Conservation (phyloP, 2,113 vertebrate species). For the Neolamprologus devosi region DNA sequence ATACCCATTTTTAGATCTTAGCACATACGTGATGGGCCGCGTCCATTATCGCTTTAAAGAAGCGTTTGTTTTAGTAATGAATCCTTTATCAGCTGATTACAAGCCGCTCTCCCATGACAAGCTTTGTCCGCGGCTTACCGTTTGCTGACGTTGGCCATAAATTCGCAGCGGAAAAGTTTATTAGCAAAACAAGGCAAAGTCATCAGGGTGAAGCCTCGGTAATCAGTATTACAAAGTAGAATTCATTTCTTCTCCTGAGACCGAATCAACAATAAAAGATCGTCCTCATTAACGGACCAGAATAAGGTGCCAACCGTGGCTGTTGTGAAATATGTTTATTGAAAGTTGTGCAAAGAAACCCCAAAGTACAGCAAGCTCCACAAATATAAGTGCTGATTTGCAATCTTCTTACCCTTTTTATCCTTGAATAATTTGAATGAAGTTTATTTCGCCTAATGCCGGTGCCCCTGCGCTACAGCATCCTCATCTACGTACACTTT, state of each 20-base stretch:
- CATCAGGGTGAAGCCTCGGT: slow-evolving; percentile 27
- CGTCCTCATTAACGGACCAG: slow-evolving; percentile 35
- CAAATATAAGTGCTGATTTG: slow-evolving; percentile 65
- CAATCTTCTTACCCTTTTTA: slow-evolving; percentile 49
- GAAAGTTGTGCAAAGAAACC: slow-evolving; percentile 24
- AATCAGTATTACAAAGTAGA: slow-evolving; percentile 27
- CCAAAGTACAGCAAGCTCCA: slow-evolving; percentile 9
- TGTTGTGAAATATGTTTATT: slow-evolving; percentile 47
- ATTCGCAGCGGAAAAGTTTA: slow-evolving; percentile 27
- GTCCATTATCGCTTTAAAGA: neutral
- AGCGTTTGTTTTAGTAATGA: neutral
- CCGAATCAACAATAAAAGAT: slow-evolving; percentile 40
- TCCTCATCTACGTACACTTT: slow-evolving; percentile 52
- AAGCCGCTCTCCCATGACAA: neutral
- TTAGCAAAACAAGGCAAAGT: slow-evolving; percentile 28
- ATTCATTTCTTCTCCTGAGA: slow-evolving; percentile 16
- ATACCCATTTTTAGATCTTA: neutral
- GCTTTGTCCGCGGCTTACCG: neutral
- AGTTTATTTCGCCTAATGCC: slow-evolving; percentile 27
- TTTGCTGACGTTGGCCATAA: slow-evolving; percentile 2
- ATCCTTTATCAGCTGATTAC: slow-evolving; percentile 1
- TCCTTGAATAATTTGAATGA: slow-evolving; percentile 59
- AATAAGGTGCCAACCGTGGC: slow-evolving; percentile 14
- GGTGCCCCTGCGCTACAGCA: slow-evolving; percentile 17
- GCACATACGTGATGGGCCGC: neutral